Evolutionary conservation across 2,888 invertebrate genomes (phyloP), one percentile per base, ranked within the genome.

Genomic region (Mythimna vitellina): DNA sequence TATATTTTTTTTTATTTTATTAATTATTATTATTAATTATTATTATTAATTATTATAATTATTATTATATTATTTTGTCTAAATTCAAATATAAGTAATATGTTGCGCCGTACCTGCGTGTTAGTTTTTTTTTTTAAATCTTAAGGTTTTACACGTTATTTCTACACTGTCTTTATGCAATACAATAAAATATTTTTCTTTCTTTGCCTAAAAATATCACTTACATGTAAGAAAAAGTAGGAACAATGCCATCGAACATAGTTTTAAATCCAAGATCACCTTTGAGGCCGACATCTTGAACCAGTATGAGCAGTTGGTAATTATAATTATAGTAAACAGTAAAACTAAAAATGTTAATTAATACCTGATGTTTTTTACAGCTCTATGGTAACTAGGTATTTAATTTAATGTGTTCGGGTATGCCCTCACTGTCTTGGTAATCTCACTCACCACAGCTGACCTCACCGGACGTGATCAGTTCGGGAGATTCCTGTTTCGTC

Each of bases 151-250:
- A 29, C 29, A 29, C 3, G 29, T 29, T 29, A 29, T 29, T 29
- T 29, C 29, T 29, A 29, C 29, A 29, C 29, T 29, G 29, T 29
- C 3, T 29, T 2, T 29, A 29, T 29, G 29, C 29, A 29, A 29
- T 29, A 29, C 29, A 29, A 29, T 29, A 22, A 35, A 35, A 35
- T 8, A 35, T 8, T 35, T 8, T 35, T 35, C 35, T 38, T 8
- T 38, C 9, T 12, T 42, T 42, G 5, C 5, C 29, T 56, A 56
- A 32, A 7, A 49, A 22, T 29, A 25, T 25, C 12, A 73, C 73
- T 73, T 66, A 73, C 73, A 49, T 60, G 53, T 10, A 22, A 73
- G 29, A 22, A 66, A 10, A 35, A 75, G 6, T 1, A 74, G 22
- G 22, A 75, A 29, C 12, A 20, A 3, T 20, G 60, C 9, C 1